phyloP scores from a whole-genome alignment of 2,797 vertebrate genomes.

The Prionace glauca region DNA sequence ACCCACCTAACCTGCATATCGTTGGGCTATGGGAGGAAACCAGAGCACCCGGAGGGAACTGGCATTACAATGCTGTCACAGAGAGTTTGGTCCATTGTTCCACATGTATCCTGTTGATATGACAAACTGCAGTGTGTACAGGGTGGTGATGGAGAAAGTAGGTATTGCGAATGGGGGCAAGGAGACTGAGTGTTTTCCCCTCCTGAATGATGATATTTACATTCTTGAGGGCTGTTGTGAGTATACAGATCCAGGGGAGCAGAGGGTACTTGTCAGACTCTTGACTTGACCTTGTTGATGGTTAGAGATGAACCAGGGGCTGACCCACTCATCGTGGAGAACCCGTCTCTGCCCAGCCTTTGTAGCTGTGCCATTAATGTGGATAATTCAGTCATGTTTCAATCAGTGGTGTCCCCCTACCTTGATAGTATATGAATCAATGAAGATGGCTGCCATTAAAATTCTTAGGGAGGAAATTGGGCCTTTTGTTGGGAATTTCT shows the following conservation, averaged over 20 bases:
- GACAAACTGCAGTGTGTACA: neutral
- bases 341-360: neutral
- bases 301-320: neutral
- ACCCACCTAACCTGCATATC: too few species aligned
- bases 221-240: neutral
- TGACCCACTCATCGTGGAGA: neutral
- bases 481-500: neutral
- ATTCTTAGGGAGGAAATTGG: neutral
- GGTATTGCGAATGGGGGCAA: neutral
- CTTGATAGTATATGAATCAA: neutral
- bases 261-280: neutral
- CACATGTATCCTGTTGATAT: neutral
- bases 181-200: too few species aligned
- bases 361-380: neutral
- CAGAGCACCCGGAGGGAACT: too few species aligned
- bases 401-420: neutral
- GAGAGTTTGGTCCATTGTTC: neutral
- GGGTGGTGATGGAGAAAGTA: neutral
- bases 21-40: too few species aligned
- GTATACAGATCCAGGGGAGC: neutral
- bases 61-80: neutral
- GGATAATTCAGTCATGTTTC: neutral
- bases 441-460: neutral
- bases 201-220: neutral
- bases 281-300: neutral